Evolutionary conservation across 2,888 invertebrate species (phyloP), one percentile per base, ranked within the genome.

Genomic region (Leptinotarsa tumamoca): DNA sequence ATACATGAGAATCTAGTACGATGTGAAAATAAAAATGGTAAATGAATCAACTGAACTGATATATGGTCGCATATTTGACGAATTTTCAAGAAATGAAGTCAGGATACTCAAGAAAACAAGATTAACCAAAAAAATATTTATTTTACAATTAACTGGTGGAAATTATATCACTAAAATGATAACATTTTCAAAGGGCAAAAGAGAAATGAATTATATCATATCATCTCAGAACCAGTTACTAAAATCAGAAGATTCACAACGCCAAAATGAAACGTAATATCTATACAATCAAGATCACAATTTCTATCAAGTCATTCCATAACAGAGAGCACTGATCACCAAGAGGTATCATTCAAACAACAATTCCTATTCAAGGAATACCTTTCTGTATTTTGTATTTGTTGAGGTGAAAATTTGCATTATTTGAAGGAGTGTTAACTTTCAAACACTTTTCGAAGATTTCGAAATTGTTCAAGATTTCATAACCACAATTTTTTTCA

Each of bases 61-160:
- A 43, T 43, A 43, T 43, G 43, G 10, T 43, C 10, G 43, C 10
- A 43, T 43, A 43, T 43, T 43, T 3, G 43, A 43, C 43, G 4
- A 1, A 49, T 58, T 23, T 4, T 58, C 5, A 4, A 21, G 27
- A 17, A 21, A 61, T 15, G 10, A n/a, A 17, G n/a, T 7, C 10
- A 43, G 27, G 43, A 7, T 27, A 1, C 13, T 23, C 14, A 43
- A 33, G 33, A 33, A 72, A 52, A 68, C 18, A 67, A 67, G n/a
- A 15, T 52, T 72, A 75, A 75, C 71, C 75, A 75, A 76, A 76
- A 52, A 76, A 76, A 76, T 76, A 76, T 76, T 73, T 76, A 76
- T 76, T 76, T 76, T 76, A 76, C 74, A 76, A 76, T 71, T 76
- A 76, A 76, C 68, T 68, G 76, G 71, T 74, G 71, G 71, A 76